Evolutionary conservation across 1,140 invertebrate genomes (phyloP).

Genomic region (Caerostris extrusa): DNA sequence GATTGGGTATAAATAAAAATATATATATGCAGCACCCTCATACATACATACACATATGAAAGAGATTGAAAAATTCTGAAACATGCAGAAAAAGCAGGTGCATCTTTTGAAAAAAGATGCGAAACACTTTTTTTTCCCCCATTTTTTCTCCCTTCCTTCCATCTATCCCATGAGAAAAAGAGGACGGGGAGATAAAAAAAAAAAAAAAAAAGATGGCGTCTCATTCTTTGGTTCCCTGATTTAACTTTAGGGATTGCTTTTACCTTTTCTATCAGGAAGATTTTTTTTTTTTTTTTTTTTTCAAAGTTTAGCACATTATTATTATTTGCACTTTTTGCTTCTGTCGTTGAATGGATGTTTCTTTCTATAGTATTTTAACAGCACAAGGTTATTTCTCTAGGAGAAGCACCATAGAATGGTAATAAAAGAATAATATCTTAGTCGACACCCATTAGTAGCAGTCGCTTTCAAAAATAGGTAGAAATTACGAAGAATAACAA

Average conservation of each 20-base stretch:
- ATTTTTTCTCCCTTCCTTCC: background rate
- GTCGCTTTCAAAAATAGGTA: no score
- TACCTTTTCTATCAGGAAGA: background rate
- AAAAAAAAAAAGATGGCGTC: background rate
- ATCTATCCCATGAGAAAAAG: background rate
- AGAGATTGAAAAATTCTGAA: slow-evolving; percentile 32
- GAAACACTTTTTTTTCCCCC: background rate
- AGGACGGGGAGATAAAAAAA: no score
- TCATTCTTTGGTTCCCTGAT: background rate
- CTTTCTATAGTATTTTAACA: no score
- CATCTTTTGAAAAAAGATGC: slow-evolving; percentile 20
- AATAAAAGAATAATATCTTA: no score
- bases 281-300: background rate
- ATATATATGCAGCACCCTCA: background rate
- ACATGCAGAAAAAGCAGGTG: slow-evolving; percentile 30
- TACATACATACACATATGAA: background rate
- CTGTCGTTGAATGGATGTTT: background rate
- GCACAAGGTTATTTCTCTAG: no score
- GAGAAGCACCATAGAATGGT: no score
- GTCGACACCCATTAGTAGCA: no score
- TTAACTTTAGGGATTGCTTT: background rate
- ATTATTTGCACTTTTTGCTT: background rate
- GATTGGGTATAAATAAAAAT: background rate
- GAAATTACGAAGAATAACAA: no score
- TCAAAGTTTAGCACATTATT: background rate